Percentiles rank a stretch among this genome's conserved stretches.
Conservation (phyloP, 2,888 invertebrate species). For the Hydrotaea diabolus region DNA sequence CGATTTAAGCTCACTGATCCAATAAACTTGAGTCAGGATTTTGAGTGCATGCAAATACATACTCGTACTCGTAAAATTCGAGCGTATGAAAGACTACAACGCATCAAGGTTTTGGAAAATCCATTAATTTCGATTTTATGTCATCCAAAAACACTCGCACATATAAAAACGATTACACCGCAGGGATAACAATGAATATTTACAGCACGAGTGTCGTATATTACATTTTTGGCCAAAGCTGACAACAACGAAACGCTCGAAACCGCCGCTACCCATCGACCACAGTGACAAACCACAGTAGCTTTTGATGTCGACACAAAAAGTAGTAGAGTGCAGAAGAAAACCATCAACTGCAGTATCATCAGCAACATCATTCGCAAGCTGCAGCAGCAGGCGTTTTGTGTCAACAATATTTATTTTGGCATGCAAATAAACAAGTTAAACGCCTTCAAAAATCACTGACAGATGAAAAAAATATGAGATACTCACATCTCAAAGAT, state of each 20-base stretch:
- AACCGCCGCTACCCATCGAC: not conserved
- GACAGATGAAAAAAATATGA: not conserved
- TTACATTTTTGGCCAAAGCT: not conserved
- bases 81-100: slow-evolving; percentile 32
- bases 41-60: slow-evolving; percentile 39
- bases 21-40: slow-evolving; percentile 60
- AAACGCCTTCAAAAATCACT: slow-evolving; percentile 25
- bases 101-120: slow-evolving; percentile 63
- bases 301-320: too few species aligned
- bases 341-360: not conserved
- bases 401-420: slow-evolving; percentile 51
- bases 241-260: not conserved
- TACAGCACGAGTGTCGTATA: not conserved
- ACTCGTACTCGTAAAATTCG: slow-evolving; percentile 18
- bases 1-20: not conserved
- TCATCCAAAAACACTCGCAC: not conserved
- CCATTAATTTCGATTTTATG: slow-evolving; percentile 34
- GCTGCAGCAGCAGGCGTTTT: slow-evolving; percentile 52
- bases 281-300: not conserved
- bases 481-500: not conserved
- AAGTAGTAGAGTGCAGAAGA: not conserved
- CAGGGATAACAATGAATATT: slow-evolving; percentile 17
- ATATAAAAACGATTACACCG: not conserved
- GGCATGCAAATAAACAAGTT: slow-evolving; percentile 55
- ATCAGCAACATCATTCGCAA: slow-evolving; percentile 32